Base-by-base conservation (phyloP, 2,888 invertebrate genomes). In the Conus canariensis region DNA sequence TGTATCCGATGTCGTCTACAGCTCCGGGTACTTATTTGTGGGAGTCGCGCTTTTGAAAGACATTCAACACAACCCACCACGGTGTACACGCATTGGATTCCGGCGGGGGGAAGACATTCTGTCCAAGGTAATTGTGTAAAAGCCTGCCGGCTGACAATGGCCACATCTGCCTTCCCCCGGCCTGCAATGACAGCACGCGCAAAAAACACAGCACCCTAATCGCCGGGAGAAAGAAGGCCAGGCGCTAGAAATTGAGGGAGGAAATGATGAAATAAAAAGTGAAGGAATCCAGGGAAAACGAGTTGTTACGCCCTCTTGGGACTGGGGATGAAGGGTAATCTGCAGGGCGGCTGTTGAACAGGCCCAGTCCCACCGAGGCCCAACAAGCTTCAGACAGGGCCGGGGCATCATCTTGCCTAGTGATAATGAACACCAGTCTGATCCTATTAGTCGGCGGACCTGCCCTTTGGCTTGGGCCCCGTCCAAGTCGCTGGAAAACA, bases 1-100 rank as follows among this genome's bases (percentile, higher is more conserved):
- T 56, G 85, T 67, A 85, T 89, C 85, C 58, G 56, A 67, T 89
- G 89, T 89, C 89, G 89, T 89, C 89, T 89, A 70, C 45, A 12
- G 64, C 19, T 2, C 70, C 30, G 67, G 86, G 67, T 64, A 86
- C 86, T 86, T 86, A 86, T 67, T 86, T 25, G 86, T 86, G 86
- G 30, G 64, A 82, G 88, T 83, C 82, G 80, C 82, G 60, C 58
- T 10, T 88, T 45, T 56, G 59, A 85, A 85, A 60, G 89, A 30
- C 82, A 82, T 64, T 82, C 82, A 87, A 59, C 87, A 60, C 64
- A 88, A 25, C n/a, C 82, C 82, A 59, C 82, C 88, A 45, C 80
- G 9, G 25, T 70, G 70, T 88, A 82, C 82, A 60, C 83, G 30
- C 85, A 85, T 45, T 25, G n/a, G 58, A 30, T 45, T 89, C 59